phyloP scores from a whole-genome alignment of 2,113 vertebrate genomes.

The Ceuthmochares aereus region DNA sequence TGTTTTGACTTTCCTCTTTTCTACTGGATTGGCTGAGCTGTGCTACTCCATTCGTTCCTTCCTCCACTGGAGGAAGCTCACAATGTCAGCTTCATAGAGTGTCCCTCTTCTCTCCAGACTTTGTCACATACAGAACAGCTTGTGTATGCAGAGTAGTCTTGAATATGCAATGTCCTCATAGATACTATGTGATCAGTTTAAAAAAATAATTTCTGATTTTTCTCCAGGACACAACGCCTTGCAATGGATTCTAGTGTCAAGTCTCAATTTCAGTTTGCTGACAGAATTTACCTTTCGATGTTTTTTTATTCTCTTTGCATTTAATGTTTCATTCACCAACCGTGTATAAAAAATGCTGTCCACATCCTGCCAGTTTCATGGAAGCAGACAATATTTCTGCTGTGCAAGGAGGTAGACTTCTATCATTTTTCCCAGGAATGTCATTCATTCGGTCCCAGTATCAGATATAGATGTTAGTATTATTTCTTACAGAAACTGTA shows the following conservation, averaged over 20 bases:
- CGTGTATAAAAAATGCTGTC: background rate
- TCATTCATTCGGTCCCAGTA: background rate
- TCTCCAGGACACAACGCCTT: background rate
- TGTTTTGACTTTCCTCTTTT: background rate
- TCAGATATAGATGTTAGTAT: background rate
- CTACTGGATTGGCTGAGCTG: background rate
- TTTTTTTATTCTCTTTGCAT: background rate
- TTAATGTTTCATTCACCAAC: background rate
- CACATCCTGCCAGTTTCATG: background rate
- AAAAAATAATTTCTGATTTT: background rate
- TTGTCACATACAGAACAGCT: background rate
- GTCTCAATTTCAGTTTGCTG: background rate
- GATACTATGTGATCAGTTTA: rapidly evolving
- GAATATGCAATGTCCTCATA: background rate
- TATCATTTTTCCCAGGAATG: background rate
- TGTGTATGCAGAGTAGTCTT: background rate
- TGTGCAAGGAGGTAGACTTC: background rate
- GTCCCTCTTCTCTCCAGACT: background rate
- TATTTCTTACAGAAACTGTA: background rate
- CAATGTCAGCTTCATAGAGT: background rate
- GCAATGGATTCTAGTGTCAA: background rate
- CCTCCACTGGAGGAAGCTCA: background rate
- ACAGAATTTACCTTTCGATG: background rate
- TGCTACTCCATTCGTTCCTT: background rate
- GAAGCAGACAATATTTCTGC: background rate